Percentiles rank a stretch among this genome's conserved stretches.
Evolutionary conservation across 2,888 invertebrate species (phyloP).

Genomic region (Tupiocoris notatus): DNA sequence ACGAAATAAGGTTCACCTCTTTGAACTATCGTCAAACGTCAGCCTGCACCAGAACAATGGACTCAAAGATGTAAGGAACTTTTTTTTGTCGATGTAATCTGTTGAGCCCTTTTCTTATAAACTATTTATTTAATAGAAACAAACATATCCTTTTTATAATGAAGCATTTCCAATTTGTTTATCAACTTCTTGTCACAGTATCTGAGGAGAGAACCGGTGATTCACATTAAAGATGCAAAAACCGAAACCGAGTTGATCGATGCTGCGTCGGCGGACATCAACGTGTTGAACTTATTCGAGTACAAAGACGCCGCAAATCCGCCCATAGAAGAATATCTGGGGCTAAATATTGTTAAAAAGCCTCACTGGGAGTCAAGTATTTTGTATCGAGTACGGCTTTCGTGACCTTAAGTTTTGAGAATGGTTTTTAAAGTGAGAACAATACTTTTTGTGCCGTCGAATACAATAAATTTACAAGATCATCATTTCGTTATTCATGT

Average conservation of each 20-base stretch:
- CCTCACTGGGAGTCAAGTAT: constrained; percentile 11
- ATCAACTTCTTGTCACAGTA: constrained; percentile 3
- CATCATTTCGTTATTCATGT: too few species aligned
- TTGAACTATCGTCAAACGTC: not conserved
- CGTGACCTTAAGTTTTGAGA: not conserved
- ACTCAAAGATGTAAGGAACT: constrained; percentile 16
- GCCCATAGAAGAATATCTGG: constrained; percentile 22
- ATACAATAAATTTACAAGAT: too few species aligned
- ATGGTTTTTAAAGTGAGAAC: not conserved
- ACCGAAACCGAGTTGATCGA: constrained; percentile 18
- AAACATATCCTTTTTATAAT: not conserved
- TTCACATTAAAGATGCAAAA: constrained; percentile 14
- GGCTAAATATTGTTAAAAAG: constrained; percentile 23
- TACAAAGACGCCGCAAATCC: constrained; percentile 35
- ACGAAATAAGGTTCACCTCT: constrained; percentile 7
- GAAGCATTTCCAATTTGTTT: not conserved
- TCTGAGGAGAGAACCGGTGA: constrained; percentile 8
- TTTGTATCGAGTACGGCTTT: constrained; percentile 6
- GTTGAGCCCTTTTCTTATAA: not conserved
- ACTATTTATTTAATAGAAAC: not conserved
- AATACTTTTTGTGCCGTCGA: not conserved
- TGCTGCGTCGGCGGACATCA: constrained; percentile 9
- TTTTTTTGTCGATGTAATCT: not conserved
- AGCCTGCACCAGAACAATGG: not conserved
- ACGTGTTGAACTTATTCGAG: constrained; percentile 14